Base-by-base conservation (phyloP, 2,888 invertebrate genomes). In the Drosophila sordidapex region DNA sequence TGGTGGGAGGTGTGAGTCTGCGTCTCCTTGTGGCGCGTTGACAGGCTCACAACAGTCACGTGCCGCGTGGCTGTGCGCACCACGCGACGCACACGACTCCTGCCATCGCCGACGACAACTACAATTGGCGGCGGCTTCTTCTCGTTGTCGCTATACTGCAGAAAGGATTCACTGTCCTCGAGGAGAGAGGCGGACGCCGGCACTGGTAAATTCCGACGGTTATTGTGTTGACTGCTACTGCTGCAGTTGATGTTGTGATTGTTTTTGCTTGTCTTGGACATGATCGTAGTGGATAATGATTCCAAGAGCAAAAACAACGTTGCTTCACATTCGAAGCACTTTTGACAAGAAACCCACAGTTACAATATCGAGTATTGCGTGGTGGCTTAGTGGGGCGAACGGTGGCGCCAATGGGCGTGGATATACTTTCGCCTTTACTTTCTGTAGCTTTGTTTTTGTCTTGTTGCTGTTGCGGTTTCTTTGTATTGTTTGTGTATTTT, bases 1-100 rank as follows among this genome's bases (percentile, higher is more conserved):
- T 93, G 93, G 83, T 93, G 93, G 70, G 93, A 93, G 70, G 93
- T 93, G 79, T 92, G 93, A 36, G 93, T 93, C 79, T 92, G 92
- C 33, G 93, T 92, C 81, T 93, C 93, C 87, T 93, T 93, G 83
- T 93, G 93, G 51, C 93, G 89, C n/a, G 93, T 92, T 60, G 93
- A 93, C 67, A 93, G 92, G 77, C 93, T 93, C 69, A 93, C 93
- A 65, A 93, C 93, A 38, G 93, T 93, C 80, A 93, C 93, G 85
- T 93, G 93, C 54, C 93, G 91, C 71, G 93, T 93, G 66, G 93
- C 92, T 4, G 93, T 92, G 74, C 93, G 91, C 18, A 93, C 93
- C 72, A 93, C 93, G 69, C 93, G 92, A 49, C 93, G 91, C 57
- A 93, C 93, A 29, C 93, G 91, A 81, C 93, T 93, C 52, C 93